Percentiles rank a stretch among this genome's conserved stretches.
phyloP scores from a whole-genome alignment of 2,113 vertebrate genomes.

The Paralichthys olivaceus region DNA sequence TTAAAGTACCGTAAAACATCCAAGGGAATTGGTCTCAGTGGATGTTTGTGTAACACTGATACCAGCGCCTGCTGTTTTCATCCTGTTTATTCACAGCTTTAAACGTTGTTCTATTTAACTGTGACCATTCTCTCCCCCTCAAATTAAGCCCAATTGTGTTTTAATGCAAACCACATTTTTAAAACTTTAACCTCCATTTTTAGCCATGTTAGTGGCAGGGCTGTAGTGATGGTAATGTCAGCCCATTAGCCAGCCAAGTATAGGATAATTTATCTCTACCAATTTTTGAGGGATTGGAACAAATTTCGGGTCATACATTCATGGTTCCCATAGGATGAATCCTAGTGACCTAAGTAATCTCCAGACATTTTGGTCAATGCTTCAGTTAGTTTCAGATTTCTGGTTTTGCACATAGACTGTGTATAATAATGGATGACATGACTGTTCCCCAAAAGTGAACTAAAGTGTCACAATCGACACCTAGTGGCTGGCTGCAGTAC shows the following conservation, averaged over 20 bases:
- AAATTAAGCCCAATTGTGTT: not conserved
- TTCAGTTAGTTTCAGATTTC: not conserved
- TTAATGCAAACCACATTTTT: conserved; percentile 10
- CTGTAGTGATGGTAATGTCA: not conserved
- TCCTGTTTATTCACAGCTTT: conserved; percentile 26
- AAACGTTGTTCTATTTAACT: conserved; percentile 15
- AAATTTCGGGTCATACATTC: not conserved
- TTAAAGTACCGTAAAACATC: conserved; percentile 38
- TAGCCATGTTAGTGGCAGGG: not conserved
- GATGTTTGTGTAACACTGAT: conserved; percentile 26
- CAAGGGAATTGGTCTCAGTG: conserved; percentile 24
- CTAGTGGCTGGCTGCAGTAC: too few species aligned
- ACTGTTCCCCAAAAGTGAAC: too few species aligned
- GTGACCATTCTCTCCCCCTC: not conserved
- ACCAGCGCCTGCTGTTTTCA: conserved; percentile 9
- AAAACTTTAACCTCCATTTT: not conserved
- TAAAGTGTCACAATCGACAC: too few species aligned
- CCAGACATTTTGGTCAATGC: not conserved
- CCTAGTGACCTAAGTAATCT: not conserved
- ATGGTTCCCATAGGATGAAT: conserved; percentile 4
- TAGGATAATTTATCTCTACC: not conserved
- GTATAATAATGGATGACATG: too few species aligned
- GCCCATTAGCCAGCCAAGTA: not conserved
- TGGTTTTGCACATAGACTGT: too few species aligned
- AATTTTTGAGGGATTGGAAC: not conserved